A percentile compares a stretch with the other conserved stretches of the same genome.
Evolutionary conservation across 2,888 invertebrate species (phyloP).

Genomic region (Lasioglossum morio): DNA sequence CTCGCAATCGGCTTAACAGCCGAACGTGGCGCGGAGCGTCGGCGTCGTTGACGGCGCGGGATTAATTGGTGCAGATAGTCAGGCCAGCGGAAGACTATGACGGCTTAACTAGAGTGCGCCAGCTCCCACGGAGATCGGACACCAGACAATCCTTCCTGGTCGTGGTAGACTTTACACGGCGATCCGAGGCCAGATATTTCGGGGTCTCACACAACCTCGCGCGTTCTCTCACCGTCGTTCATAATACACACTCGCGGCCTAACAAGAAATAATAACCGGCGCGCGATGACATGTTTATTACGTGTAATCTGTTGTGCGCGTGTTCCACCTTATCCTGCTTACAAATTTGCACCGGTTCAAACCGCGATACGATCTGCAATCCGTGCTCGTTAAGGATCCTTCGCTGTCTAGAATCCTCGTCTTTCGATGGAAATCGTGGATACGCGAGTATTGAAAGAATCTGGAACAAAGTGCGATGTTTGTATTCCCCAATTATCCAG

Average conservation of each 20-base stretch:
- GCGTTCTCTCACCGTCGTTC: neutral
- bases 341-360: slow-evolving; percentile 14
- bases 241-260: neutral
- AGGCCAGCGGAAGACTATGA: slow-evolving; percentile 64
- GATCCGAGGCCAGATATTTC: slow-evolving; percentile 51
- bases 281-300: slow-evolving; percentile 37
- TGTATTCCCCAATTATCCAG: slow-evolving; percentile 26
- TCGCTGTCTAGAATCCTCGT: neutral
- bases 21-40: slow-evolving; percentile 42
- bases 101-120: slow-evolving; percentile 73
- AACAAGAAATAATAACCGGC: slow-evolving; percentile 39
- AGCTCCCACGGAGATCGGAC: slow-evolving; percentile 76
- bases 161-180: slow-evolving; percentile 52
- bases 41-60: slow-evolving; percentile 43
- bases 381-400: slow-evolving; percentile 18
- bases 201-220: neutral
- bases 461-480: slow-evolving; percentile 36
- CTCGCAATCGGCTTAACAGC: slow-evolving; percentile 58
- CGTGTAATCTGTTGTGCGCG: slow-evolving; percentile 28
- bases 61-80: slow-evolving; percentile 69
- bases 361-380: slow-evolving; percentile 26
- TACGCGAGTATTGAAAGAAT: slow-evolving; percentile 10
- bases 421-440: slow-evolving; percentile 20
- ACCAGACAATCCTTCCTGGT: slow-evolving; percentile 66
- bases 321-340: slow-evolving; percentile 22